Conservation (phyloP, 2,888 invertebrate species). For the Mimumesa dahlbomi region DNA sequence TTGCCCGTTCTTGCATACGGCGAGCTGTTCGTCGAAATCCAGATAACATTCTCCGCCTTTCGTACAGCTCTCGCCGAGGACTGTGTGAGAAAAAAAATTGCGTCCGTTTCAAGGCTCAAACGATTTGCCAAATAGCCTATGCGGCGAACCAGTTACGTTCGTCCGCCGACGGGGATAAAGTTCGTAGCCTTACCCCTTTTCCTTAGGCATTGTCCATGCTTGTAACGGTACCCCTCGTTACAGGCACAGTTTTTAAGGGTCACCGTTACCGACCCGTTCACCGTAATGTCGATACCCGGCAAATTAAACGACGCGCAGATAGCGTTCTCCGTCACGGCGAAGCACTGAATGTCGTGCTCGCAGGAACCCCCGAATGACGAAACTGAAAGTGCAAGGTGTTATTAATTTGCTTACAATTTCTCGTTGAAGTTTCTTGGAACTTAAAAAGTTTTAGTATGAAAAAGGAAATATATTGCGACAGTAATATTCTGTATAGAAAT, state of each 20-base stretch:
- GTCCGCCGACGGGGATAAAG: too few species aligned
- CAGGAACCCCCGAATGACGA: slow-evolving; percentile 51
- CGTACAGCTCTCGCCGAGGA: slow-evolving; percentile 61
- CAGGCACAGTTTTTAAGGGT: slow-evolving; percentile 47
- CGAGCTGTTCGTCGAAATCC: slow-evolving; percentile 22
- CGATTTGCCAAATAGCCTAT: too few species aligned
- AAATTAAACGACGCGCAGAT: slow-evolving; percentile 26
- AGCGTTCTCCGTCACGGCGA: slow-evolving; percentile 16
- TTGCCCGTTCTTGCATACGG: slow-evolving; percentile 46
- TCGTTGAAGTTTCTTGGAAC: background rate
- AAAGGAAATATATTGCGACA: too few species aligned
- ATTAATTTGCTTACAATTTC: background rate
- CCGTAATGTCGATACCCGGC: background rate
- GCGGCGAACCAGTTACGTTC: too few species aligned
- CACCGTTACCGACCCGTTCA: background rate
- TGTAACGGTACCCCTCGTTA: slow-evolving; percentile 33
- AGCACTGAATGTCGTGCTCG: slow-evolving; percentile 63
- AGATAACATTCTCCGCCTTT: slow-evolving; percentile 67
- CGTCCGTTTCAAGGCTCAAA: too few species aligned
- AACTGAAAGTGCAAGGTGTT: slow-evolving; percentile 40
- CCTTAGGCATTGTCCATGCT: slow-evolving; percentile 30
- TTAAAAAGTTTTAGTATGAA: background rate
- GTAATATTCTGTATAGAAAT: too few species aligned
- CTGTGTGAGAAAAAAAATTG: slow-evolving; percentile 38
- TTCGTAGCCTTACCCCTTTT: slow-evolving; percentile 49